Evolutionary conservation across 2,888 invertebrate genomes (phyloP).

Genomic region (Brachyptera risi): DNA sequence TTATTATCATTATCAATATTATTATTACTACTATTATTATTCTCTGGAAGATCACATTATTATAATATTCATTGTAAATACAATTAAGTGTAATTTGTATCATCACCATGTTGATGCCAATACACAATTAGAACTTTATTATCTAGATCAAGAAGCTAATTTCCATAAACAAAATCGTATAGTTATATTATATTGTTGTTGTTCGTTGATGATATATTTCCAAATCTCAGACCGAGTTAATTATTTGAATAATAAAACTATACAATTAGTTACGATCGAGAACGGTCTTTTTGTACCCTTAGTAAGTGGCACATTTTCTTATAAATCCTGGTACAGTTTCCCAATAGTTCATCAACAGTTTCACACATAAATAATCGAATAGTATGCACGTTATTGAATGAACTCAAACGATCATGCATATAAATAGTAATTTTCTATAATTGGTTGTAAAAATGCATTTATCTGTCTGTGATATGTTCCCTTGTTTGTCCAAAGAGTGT

Average conservation of each 20-base stretch:
- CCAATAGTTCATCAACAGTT: too few relatives aligned
- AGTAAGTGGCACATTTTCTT: too few relatives aligned
- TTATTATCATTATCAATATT: too few relatives aligned
- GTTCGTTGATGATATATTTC: constrained; percentile 29
- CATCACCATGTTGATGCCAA: neutral
- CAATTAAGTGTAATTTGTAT: constrained; percentile 10
- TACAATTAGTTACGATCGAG: too few relatives aligned
- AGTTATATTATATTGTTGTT: constrained; percentile 31
- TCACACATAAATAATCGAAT: too few relatives aligned
- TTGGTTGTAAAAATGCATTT: constrained; percentile 30
- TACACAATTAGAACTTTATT: constrained; percentile 1
- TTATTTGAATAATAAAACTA: too few relatives aligned
- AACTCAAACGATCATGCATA: too few relatives aligned
- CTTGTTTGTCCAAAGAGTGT: neutral
- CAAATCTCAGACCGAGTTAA: constrained; percentile 7
- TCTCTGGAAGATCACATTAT: neutral
- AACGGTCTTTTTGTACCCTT: too few relatives aligned
- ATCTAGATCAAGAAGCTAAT: constrained; percentile 8
- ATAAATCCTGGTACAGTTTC: too few relatives aligned
- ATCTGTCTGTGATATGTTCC: constrained; percentile 31
- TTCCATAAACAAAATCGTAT: neutral
- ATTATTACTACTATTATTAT: constrained; percentile 2
- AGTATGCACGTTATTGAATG: too few relatives aligned
- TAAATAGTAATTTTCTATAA: too few relatives aligned
- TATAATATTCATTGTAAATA: constrained; percentile 16